Percentiles rank a stretch among this genome's conserved stretches.
These are phyloP conservation scores for Tethya wilhelma DNA, from an alignment of 37 sponge, comb jelly and placozoan genomes.

Conservation along the genomic window DNA sequence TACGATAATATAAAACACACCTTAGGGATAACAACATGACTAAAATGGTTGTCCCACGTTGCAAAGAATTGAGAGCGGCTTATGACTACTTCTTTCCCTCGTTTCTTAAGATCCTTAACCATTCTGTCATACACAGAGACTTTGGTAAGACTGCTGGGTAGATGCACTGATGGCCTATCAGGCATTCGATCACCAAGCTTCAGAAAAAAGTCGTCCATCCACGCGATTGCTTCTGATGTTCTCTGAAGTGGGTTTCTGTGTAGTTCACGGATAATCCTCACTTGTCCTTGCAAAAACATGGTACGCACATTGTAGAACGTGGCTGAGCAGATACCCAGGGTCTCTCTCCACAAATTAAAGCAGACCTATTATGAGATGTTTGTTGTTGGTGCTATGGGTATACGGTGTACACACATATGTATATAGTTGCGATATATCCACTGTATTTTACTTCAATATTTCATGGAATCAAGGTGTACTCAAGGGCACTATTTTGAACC, in stretches of 20 bases:
- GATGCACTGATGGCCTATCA: not conserved
- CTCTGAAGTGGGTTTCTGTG: not conserved
- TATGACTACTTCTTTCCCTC: not conserved
- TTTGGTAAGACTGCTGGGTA: conserved; percentile 28
- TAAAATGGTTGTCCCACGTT: not conserved
- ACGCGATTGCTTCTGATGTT: conserved; percentile 29
- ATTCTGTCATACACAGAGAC: conserved; percentile 6
- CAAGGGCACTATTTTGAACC: too few species aligned
- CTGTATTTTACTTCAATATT: too few species aligned
- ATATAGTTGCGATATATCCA: too few species aligned
- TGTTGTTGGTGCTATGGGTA: too few species aligned
- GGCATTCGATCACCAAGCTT: conserved; percentile 36
- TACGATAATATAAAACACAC: not conserved
- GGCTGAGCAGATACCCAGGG: not conserved
- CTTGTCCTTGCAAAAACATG: conserved; percentile 3
- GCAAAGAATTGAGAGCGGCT: conserved; percentile 17
- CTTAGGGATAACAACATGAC: conserved; percentile 38
- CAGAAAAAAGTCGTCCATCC: conserved; percentile 23
- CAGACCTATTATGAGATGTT: conserved; percentile 22
- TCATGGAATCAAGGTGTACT: too few species aligned
- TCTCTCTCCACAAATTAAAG: not conserved
- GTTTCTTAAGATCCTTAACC: not conserved
- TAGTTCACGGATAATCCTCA: not conserved
- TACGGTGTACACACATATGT: too few species aligned
- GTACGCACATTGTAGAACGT: not conserved